Evolutionary conservation across 2,113 vertebrate species (phyloP), one percentile per base, ranked within the genome.

Genomic region (Chauna torquata): DNA sequence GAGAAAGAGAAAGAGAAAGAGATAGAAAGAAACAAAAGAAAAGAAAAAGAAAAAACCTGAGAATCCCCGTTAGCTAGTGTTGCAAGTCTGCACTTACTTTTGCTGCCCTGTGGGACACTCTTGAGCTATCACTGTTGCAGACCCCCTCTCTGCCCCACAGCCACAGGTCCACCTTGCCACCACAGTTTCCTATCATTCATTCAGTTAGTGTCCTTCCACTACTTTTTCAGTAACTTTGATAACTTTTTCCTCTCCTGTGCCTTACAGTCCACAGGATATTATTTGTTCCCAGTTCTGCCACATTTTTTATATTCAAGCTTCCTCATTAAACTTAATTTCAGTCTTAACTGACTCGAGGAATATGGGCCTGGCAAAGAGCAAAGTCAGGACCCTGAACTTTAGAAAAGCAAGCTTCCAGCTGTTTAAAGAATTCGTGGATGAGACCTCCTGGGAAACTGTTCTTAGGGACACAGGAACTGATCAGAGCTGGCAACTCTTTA

Each of bases 81-180:
- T 66, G 28, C 13, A 64, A 72, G 11, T 27, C 22, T 50, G 44
- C 13, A 3, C 24, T 72, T 70, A 19, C n/a, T 25, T 78, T 34
- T 36, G 30, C 16, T 80, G 22, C 59, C 42, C n/a, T 44, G 8
- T 4, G 17, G 44, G 81, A 52, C 61, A 12, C 28, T 75, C 12
- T 24, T 24, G 45, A 75, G 42, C 47, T 24, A 17, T 19, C 49
- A 42, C 62, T 30, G 0, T 13, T 61, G 40, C 4, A 52, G 49
- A 12, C 3, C 12, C 28, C 9, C 3, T 3, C 25, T 65, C 27
- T n/a, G 17, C 45, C 54, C 45, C 77, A 74, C n/a, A 82, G 52
- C 16, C 42, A 45, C 0, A 0, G 14, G 8, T 14, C 13, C 38
- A 59, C 24, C 50, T 80, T 57, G 11, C 40, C 27, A 81, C 19